Conservation (phyloP, 2,797 vertebrate genomes). For the Aselliscus stoliczkanus region DNA sequence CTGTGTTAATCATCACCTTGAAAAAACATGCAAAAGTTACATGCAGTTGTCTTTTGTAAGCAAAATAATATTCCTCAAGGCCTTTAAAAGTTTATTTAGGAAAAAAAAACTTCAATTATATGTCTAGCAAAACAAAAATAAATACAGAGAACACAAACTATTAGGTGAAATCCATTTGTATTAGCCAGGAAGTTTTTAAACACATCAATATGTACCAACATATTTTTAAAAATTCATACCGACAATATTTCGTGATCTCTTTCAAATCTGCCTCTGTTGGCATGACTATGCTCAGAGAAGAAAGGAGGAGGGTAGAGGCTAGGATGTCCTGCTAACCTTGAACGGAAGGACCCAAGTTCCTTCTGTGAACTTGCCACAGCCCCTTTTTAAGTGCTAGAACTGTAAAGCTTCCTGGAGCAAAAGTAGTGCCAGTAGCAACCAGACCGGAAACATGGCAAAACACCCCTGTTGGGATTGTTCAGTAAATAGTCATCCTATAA, state of each 20-base stretch:
- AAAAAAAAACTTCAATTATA: neutral
- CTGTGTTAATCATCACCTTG: neutral
- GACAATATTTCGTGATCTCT: neutral
- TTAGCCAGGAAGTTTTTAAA: neutral
- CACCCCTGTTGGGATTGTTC: neutral
- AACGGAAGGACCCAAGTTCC: neutral
- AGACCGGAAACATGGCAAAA: neutral
- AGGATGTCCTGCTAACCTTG: neutral
- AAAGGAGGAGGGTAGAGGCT: fast-evolving
- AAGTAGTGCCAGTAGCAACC: neutral
- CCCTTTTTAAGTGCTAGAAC: neutral
- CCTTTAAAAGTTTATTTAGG: neutral
- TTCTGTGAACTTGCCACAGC: neutral
- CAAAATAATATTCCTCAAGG: neutral
- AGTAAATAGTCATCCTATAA: neutral
- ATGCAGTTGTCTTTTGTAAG: neutral
- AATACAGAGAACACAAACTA: neutral
- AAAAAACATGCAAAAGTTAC: neutral
- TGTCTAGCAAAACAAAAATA: neutral
- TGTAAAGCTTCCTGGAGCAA: neutral
- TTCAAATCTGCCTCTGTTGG: neutral
- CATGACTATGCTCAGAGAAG: neutral
- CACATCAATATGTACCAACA: neutral
- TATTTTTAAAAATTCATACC: neutral
- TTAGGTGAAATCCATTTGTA: neutral